Evolutionary conservation across 2,888 invertebrate genomes (phyloP).

Genomic region (Parascotia fuliginaria): DNA sequence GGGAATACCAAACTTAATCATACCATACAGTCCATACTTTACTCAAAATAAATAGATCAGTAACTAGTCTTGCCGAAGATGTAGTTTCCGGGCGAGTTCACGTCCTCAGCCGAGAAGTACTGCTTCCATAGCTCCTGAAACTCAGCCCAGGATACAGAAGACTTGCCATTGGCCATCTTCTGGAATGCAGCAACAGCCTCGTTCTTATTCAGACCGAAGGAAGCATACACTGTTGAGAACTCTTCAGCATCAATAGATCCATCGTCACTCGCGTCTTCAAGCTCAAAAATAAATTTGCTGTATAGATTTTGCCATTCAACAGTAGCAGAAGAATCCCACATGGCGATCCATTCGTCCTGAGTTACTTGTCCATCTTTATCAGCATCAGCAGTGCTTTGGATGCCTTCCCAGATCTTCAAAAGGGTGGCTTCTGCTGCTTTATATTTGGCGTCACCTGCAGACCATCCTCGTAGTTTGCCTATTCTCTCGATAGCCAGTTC

Average conservation of each 20-base stretch:
- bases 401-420: constrained; percentile 93
- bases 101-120: constrained; percentile 87
- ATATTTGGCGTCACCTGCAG: constrained; percentile 89
- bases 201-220: constrained; percentile 89
- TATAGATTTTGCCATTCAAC: constrained; percentile 94
- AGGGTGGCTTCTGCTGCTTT: constrained; percentile 90
- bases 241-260: constrained; percentile 91
- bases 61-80: constrained; percentile 88
- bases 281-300: constrained; percentile 94
- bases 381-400: constrained; percentile 91
- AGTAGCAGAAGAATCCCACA: constrained; percentile 90
- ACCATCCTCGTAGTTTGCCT: constrained; percentile 92
- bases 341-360: constrained; percentile 57
- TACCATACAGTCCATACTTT: neutral
- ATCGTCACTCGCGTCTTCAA: constrained; percentile 94
- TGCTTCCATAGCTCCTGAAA: constrained; percentile 93
- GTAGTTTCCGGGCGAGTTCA: constrained; percentile 74
- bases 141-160: constrained; percentile 90
- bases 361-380: constrained; percentile 93
- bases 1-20: neutral
- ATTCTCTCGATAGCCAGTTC: constrained; percentile 94
- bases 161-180: constrained; percentile 91
- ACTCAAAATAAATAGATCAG: constrained; percentile 23
- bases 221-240: constrained; percentile 92
- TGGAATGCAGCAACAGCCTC: constrained; percentile 92